These are phyloP conservation scores for Pristionchus exspectatus DNA, from an alignment of 2,888 invertebrate genomes.

Conservation along the genomic window DNA sequence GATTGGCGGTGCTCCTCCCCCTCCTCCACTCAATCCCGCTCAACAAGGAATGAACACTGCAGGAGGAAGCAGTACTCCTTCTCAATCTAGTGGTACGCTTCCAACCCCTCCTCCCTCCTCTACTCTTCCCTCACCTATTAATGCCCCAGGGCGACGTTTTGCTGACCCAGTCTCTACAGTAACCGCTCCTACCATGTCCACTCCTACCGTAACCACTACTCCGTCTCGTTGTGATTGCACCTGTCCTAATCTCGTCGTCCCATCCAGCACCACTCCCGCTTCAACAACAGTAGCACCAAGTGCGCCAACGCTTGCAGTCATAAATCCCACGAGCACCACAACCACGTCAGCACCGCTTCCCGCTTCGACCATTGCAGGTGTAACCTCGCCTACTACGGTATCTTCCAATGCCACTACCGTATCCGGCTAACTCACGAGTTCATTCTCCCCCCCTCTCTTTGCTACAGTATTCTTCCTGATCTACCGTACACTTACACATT, in stretches of 20 bases:
- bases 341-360: conserved; percentile 10
- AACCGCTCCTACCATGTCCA: not conserved
- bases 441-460: not conserved
- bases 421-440: conserved; percentile 2
- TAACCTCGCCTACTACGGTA: conserved; percentile 30
- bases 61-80: not conserved
- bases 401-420: not conserved
- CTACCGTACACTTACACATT: conserved; percentile 14
- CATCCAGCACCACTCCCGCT: not conserved
- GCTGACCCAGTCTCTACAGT: conserved; percentile 22
- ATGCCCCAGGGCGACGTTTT: not conserved
- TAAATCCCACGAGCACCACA: conserved; percentile 2
- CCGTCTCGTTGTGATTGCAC: conserved; percentile 1
- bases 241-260: not conserved
- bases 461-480: conserved; percentile 36
- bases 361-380: not conserved
- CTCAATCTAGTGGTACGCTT: conserved; percentile 7
- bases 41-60: conserved; percentile 49
- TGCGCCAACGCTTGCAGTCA: not conserved
- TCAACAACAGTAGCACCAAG: not conserved
- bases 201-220: conserved; percentile 41
- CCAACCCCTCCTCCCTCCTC: not conserved
- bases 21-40: conserved; percentile 51
- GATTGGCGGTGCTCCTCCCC: conserved; percentile 54
- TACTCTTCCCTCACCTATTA: conserved; percentile 10